phyloP scores from a whole-genome alignment of 2,113 vertebrate genomes.

The Oreotrochilus melanogaster region DNA sequence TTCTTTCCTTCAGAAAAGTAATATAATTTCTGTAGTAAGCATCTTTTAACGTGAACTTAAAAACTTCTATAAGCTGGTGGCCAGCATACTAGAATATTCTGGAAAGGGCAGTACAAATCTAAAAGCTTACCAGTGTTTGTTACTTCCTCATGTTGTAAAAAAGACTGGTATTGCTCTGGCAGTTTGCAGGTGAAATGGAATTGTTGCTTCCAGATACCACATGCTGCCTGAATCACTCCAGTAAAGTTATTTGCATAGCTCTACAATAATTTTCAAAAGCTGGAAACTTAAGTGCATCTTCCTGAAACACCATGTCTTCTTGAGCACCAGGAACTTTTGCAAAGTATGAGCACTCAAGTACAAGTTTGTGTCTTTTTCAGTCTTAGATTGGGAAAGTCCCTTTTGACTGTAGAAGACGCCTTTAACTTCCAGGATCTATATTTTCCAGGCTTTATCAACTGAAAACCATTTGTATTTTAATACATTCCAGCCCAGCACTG shows the following conservation, averaged over 20 bases:
- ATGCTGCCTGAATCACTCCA: neutral
- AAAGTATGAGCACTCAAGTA: neutral
- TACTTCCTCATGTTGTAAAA: neutral
- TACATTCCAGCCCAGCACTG: neutral
- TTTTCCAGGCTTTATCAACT: neutral
- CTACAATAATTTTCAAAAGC: neutral
- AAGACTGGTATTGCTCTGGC: neutral
- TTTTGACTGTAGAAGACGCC: neutral
- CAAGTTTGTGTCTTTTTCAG: neutral
- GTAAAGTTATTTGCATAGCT: neutral
- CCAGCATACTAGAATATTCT: neutral
- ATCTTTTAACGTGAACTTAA: neutral
- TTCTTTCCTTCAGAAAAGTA: neutral
- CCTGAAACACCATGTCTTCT: accelerated
- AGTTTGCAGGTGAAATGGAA: neutral
- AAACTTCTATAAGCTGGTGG: accelerated
- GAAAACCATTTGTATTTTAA: neutral
- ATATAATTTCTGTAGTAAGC: neutral
- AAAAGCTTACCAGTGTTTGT: neutral
- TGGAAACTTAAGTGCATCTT: neutral
- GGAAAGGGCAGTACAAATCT: neutral
- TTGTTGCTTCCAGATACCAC: neutral
- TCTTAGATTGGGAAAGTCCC: neutral
- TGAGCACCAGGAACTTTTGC: neutral
- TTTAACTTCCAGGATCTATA: neutral